Evolutionary conservation across 2,888 invertebrate genomes (phyloP).

Genomic region (Eupithecia vulgata): DNA sequence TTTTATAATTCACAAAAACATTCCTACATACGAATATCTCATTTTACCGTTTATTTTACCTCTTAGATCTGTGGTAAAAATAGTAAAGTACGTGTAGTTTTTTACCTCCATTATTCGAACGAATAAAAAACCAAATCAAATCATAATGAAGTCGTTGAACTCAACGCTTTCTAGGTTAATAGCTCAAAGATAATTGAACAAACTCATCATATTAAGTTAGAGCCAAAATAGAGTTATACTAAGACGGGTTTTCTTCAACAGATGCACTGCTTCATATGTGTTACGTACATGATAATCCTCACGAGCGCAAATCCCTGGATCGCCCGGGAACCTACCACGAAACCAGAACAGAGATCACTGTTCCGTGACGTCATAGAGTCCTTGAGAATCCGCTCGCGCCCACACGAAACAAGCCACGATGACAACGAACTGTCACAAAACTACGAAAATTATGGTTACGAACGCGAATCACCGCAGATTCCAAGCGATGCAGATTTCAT

Average conservation of each 20-base stretch:
- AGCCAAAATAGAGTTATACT: not conserved
- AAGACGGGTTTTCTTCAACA: conserved; percentile 51
- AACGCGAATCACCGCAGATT: conserved; percentile 61
- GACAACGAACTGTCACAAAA: conserved; percentile 70
- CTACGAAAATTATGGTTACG: conserved; percentile 63
- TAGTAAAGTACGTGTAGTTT: not conserved
- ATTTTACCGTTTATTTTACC: not conserved
- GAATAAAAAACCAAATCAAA: conserved; percentile 1
- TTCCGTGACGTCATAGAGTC: conserved; percentile 78
- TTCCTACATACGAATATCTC: no score
- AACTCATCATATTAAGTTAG: not conserved
- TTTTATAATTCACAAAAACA: no score
- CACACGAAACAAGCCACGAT: conserved; percentile 66
- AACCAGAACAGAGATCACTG: conserved; percentile 67
- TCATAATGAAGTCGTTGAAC: conserved; percentile 19
- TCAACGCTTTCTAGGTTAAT: conserved; percentile 22
- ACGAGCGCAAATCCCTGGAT: conserved; percentile 64
- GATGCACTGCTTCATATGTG: conserved; percentile 80
- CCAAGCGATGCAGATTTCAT: conserved; percentile 69
- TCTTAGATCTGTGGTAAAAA: not conserved
- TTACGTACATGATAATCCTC: conserved; percentile 72
- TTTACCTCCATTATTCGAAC: not conserved
- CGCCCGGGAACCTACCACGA: conserved; percentile 52
- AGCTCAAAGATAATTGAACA: conserved; percentile 15
- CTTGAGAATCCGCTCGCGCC: conserved; percentile 66